Evolutionary conservation across 1,140 invertebrate species (phyloP).

Genomic region (Pygmarrhopalites habei): DNA sequence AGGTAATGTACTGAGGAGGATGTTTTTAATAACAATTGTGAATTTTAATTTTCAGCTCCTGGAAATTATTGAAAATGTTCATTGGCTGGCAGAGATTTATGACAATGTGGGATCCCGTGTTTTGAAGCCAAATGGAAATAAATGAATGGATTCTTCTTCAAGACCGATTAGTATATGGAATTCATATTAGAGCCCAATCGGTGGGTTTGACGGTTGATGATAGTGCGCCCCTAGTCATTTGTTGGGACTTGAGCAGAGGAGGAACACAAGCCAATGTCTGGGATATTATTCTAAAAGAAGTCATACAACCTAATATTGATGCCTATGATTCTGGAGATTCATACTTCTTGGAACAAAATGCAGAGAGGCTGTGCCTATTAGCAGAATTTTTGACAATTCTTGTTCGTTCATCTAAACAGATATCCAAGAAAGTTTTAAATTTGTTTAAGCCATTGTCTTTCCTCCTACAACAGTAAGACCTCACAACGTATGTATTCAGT

Average conservation of each 20-base stretch:
- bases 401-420: background rate
- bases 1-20: no score
- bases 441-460: constrained; percentile 5
- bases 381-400: constrained; percentile 6
- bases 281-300: constrained; percentile 8
- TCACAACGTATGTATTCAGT: no score
- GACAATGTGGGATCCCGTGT: constrained; percentile 8
- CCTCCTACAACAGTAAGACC: constrained; percentile 8
- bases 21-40: no score
- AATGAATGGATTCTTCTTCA: constrained; percentile 20
- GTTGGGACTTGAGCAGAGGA: constrained; percentile 5
- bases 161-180: constrained; percentile 3
- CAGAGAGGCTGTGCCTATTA: background rate
- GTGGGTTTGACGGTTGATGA: constrained; percentile 9
- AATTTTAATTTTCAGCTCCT: no score
- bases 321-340: background rate
- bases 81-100: constrained; percentile 9
- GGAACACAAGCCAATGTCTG: constrained; percentile 2
- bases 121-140: constrained; percentile 13
- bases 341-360: constrained; percentile 7
- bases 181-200: constrained; percentile 8
- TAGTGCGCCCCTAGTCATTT: constrained; percentile 5
- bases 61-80: constrained; percentile 16
- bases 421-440: background rate
- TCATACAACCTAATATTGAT: constrained; percentile 5